Percentiles rank a stretch among this genome's conserved stretches.
Conservation (phyloP, 2,888 invertebrate genomes). For the Caradrina kadenii region DNA sequence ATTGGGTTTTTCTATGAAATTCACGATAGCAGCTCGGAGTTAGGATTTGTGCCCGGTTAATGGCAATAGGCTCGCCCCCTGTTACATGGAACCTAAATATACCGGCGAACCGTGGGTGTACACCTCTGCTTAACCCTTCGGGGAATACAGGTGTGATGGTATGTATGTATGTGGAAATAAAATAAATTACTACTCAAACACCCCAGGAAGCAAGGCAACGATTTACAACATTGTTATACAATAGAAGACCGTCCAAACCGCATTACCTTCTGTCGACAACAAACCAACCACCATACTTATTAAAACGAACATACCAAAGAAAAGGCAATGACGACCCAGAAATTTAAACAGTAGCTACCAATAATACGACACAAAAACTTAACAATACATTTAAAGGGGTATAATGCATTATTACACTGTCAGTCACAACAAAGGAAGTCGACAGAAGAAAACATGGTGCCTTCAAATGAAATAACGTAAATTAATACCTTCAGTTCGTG, state of each 20-base stretch:
- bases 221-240: slow-evolving; percentile 21
- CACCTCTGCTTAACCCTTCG: too few species aligned
- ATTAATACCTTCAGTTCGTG: slow-evolving; percentile 72
- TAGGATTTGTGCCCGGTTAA: too few species aligned
- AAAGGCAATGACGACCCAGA: slow-evolving; percentile 42
- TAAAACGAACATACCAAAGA: slow-evolving; percentile 33
- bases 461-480: slow-evolving; percentile 68
- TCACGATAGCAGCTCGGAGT: too few species aligned
- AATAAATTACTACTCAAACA: background rate
- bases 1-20: too few species aligned
- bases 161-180: too few species aligned
- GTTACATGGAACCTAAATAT: too few species aligned
- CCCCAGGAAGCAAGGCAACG: background rate
- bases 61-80: too few species aligned
- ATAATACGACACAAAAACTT: slow-evolving; percentile 52
- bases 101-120: too few species aligned
- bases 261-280: slow-evolving; percentile 25
- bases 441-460: slow-evolving; percentile 52
- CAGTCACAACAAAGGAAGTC: slow-evolving; percentile 55
- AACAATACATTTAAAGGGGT: slow-evolving; percentile 52
- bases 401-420: slow-evolving; percentile 59
- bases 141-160: too few species aligned
- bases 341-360: slow-evolving; percentile 53
- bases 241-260: slow-evolving; percentile 27
- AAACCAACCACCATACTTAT: slow-evolving; percentile 37